phyloP scores from a whole-genome alignment of 2,797 vertebrate genomes.

The Babyrousa celebensis region DNA sequence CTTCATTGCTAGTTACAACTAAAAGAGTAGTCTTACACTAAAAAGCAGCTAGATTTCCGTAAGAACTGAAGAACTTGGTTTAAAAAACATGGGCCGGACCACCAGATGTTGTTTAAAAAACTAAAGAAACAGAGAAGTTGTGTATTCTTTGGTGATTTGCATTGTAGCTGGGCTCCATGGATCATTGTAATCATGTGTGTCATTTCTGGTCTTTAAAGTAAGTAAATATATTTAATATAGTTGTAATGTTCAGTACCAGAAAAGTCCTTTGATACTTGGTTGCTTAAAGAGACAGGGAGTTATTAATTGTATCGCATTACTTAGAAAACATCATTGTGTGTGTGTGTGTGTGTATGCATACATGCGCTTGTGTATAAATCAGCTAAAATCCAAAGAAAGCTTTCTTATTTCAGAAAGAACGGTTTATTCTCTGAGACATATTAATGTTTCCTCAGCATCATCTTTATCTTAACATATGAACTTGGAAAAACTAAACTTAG shows the following conservation, averaged over 20 bases:
- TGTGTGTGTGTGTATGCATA: not conserved
- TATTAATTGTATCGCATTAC: not conserved
- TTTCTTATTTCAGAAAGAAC: slow-evolving; percentile 77
- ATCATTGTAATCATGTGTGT: not conserved
- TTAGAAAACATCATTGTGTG: slow-evolving; percentile 30
- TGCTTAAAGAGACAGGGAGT: not conserved
- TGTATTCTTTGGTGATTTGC: slow-evolving; percentile 33
- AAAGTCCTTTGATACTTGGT: not conserved
- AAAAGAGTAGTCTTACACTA: slow-evolving; percentile 15
- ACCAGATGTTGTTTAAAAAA: not conserved
- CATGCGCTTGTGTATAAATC: not conserved
- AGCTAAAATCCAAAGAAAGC: slow-evolving; percentile 57
- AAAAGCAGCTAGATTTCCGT: not conserved
- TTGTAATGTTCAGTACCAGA: not conserved
- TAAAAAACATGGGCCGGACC: not conserved
- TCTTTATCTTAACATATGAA: slow-evolving; percentile 83
- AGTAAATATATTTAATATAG: slow-evolving; percentile 26
- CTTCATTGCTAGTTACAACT: not conserved
- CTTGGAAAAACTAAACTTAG: slow-evolving; percentile 85
- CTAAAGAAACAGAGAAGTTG: not conserved
- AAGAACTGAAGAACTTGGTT: not conserved
- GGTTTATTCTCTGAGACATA: slow-evolving; percentile 35
- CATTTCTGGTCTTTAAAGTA: slow-evolving; percentile 52
- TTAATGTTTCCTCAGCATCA: slow-evolving; percentile 72
- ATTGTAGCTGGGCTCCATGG: not conserved